phyloP scores from a whole-genome alignment of 2,113 vertebrate species.

The Atherinomorus stipes region DNA sequence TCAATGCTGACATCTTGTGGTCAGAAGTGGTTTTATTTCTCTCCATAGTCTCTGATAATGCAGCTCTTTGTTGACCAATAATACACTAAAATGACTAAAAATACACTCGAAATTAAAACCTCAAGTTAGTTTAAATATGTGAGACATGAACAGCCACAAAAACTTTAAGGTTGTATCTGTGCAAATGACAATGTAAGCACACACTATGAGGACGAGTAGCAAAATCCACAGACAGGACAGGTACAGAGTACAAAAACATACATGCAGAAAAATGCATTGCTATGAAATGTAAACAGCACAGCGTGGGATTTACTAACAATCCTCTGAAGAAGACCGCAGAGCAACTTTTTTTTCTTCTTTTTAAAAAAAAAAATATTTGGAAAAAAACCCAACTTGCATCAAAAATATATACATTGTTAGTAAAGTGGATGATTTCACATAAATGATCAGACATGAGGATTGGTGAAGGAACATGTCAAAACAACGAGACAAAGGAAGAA shows the following conservation, averaged over 20 bases:
- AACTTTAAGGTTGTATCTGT: slow-evolving; percentile 49
- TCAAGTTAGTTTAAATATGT: not conserved
- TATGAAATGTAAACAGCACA: slow-evolving; percentile 2
- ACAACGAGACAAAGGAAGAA: slow-evolving; percentile 25
- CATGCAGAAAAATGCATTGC: slow-evolving; percentile 43
- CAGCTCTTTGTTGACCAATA: too few relatives aligned
- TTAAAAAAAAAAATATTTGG: not conserved
- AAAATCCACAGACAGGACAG: slow-evolving; percentile 20
- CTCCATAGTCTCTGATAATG: not conserved
- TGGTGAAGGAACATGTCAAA: slow-evolving; percentile 33
- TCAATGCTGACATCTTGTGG: slow-evolving; percentile 67
- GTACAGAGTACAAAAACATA: slow-evolving; percentile 20
- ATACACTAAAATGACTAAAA: too few relatives aligned
- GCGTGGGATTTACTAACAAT: slow-evolving; percentile 54
- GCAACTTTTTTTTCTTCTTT: not conserved
- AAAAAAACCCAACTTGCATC: not conserved
- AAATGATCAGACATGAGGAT: slow-evolving; percentile 50
- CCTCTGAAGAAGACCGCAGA: slow-evolving; percentile 15
- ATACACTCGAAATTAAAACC: not conserved
- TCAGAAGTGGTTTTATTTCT: not conserved
- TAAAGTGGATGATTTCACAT: slow-evolving; percentile 62
- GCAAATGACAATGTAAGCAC: not conserved
- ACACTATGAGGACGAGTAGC: slow-evolving; percentile 12
- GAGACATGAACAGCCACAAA: not conserved
- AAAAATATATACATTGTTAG: slow-evolving; percentile 47